Evolutionary conservation across 2,888 invertebrate genomes (phyloP).

Genomic region (Rhagonycha lutea): DNA sequence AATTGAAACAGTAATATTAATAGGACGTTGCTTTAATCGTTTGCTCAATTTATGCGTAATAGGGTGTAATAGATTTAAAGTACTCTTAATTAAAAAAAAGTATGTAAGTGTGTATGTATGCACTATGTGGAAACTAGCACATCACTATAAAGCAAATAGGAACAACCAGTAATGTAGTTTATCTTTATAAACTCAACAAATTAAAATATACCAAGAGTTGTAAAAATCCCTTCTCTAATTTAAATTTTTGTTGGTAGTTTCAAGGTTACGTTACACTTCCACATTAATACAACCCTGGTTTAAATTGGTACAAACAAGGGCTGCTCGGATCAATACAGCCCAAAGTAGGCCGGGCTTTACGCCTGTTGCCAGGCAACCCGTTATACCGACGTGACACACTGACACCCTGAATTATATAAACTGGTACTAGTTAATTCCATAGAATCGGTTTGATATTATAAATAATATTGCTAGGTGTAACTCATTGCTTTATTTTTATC

Average conservation of each 20-base stretch:
- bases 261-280: slow-evolving; percentile 26
- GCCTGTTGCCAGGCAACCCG: slow-evolving; percentile 54
- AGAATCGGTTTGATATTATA: not conserved
- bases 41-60: not conserved
- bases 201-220: not conserved
- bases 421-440: not conserved
- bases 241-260: slow-evolving; percentile 2
- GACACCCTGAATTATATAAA: slow-evolving; percentile 53
- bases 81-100: not conserved
- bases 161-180: not conserved
- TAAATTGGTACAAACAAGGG: slow-evolving; percentile 41
- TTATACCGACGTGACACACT: slow-evolving; percentile 55
- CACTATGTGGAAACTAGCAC: too few relatives aligned
- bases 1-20: not conserved
- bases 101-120: not conserved
- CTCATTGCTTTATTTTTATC: not conserved
- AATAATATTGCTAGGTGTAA: not conserved
- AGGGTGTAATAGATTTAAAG: not conserved
- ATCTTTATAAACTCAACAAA: not conserved
- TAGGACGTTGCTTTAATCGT: not conserved
- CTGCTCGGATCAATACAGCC: slow-evolving; percentile 53
- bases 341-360: slow-evolving; percentile 55
- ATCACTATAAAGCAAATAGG: not conserved
- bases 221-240: not conserved
- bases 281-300: slow-evolving; percentile 41